A percentile compares a stretch with the other conserved stretches of the same genome.
These are phyloP conservation scores for Drosophila melanosoma DNA, from an alignment of 2,888 invertebrate genomes.

Conservation along the genomic window DNA sequence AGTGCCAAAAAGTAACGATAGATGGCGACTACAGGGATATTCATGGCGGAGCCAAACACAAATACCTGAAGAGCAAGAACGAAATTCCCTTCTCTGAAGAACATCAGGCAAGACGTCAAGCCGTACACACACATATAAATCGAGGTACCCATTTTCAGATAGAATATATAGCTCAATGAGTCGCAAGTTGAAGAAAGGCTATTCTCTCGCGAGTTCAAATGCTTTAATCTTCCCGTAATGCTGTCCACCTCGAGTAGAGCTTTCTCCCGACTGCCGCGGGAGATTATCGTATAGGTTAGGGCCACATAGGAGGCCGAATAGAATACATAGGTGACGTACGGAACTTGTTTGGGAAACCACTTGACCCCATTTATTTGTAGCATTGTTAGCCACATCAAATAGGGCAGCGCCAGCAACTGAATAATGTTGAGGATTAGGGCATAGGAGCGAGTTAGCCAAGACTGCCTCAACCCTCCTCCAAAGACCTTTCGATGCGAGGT, in stretches of 20 bases:
- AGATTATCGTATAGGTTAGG: not conserved
- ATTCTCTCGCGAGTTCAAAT: not conserved
- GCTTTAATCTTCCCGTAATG: not conserved
- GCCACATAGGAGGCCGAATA: not conserved
- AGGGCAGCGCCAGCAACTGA: not conserved
- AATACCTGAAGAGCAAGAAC: not conserved
- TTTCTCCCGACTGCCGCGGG: not conserved
- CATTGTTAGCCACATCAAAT: not conserved
- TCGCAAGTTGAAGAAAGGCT: not conserved
- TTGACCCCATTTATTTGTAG: too few species aligned
- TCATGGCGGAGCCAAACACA: not conserved
- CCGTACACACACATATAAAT: not conserved
- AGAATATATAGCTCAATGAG: not conserved
- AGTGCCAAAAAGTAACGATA: conserved; percentile 52
- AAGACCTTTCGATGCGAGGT: not conserved
- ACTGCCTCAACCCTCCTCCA: not conserved
- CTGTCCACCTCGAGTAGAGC: not conserved
- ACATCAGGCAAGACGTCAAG: not conserved
- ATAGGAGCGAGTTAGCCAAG: not conserved
- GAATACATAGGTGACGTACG: not conserved
- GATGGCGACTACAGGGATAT: too few species aligned
- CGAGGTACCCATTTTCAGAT: not conserved
- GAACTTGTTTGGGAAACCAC: not conserved
- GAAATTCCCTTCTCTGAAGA: not conserved
- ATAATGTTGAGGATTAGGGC: not conserved